Conservation (phyloP, 1,140 invertebrate species). For the Rhopalosiphum maidis region DNA sequence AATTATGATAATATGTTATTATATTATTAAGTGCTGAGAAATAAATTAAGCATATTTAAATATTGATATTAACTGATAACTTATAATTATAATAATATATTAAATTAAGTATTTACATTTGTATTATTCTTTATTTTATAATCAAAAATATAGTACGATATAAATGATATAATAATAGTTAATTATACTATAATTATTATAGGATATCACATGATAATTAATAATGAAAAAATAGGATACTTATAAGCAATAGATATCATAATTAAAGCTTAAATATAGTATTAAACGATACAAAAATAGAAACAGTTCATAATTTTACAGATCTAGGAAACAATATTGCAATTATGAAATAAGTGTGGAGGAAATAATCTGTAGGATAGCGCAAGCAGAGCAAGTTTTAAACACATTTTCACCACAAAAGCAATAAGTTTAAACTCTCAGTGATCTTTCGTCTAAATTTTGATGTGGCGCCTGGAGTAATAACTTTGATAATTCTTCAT, state of each 20-base stretch:
- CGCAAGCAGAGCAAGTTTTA: neutral
- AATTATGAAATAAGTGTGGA: neutral
- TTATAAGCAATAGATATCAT: neutral
- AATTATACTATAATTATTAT: too few relatives aligned
- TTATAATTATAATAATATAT: neutral
- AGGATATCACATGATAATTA: too few relatives aligned
- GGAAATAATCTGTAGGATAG: neutral
- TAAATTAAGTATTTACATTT: neutral
- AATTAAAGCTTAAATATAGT: neutral
- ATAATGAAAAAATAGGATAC: neutral
- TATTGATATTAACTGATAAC: too few relatives aligned
- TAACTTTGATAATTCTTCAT: neutral
- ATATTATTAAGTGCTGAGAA: neutral
- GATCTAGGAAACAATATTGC: neutral
- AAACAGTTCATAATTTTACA: neutral
- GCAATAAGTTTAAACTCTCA: neutral
- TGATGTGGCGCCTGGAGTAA: neutral
- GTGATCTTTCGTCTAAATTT: too few relatives aligned
- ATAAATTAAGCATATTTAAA: neutral
- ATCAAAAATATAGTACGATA: neutral
- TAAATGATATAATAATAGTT: too few relatives aligned
- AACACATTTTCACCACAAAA: neutral
- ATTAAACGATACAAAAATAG: neutral
- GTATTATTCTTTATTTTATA: neutral
- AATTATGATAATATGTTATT: neutral